A percentile compares a stretch with the other conserved stretches of the same genome.
Evolutionary conservation across 2,797 vertebrate species (phyloP).

Genomic region (Squalus acanthias): DNA sequence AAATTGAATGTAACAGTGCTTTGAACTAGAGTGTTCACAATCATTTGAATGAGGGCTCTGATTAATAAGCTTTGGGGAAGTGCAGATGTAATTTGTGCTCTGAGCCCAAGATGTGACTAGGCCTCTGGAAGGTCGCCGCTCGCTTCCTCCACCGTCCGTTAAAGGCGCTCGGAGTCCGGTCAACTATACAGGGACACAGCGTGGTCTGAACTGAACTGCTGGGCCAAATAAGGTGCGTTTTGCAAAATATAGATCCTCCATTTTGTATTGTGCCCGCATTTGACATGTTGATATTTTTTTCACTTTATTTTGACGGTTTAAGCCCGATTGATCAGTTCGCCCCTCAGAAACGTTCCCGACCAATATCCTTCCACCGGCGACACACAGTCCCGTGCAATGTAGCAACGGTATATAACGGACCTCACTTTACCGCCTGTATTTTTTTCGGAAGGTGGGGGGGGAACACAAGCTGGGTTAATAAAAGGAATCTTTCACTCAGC

Average conservation of each 20-base stretch:
- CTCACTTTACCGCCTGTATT: background rate
- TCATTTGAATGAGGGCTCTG: background rate
- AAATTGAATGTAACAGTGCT: background rate
- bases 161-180: background rate
- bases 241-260: background rate
- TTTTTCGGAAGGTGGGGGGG: background rate
- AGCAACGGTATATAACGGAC: no score
- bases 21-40: background rate
- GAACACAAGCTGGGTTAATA: no score
- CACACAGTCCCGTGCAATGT: background rate
- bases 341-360: background rate
- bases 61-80: background rate
- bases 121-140: background rate
- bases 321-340: background rate
- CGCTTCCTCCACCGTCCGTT: background rate
- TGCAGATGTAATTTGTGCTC: background rate
- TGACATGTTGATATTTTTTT: background rate
- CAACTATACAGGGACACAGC: background rate
- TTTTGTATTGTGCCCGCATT: background rate
- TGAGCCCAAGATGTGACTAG: background rate
- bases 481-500: background rate
- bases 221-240: background rate
- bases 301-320: background rate
- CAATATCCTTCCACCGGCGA: background rate
- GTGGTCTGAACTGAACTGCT: background rate